Conservation (phyloP, 2,797 vertebrate genomes). For the Peromyscus melanophrys region DNA sequence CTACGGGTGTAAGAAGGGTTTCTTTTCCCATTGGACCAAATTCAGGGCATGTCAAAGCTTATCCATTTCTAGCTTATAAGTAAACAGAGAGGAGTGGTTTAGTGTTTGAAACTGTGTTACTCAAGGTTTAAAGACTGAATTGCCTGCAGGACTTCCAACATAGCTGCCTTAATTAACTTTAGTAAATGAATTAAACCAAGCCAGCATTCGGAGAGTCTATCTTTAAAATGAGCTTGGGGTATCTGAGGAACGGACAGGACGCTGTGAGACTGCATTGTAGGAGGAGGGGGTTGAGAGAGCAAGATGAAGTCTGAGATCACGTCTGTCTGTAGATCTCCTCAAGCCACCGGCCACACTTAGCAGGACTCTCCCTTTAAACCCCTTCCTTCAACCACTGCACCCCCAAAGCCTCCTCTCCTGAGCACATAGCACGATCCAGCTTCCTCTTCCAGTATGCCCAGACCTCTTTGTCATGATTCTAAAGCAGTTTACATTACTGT, state of each 20-base stretch:
- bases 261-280: no score
- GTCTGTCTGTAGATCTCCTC: background rate
- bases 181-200: constrained; percentile 50
- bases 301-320: background rate
- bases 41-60: background rate
- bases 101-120: constrained; percentile 52
- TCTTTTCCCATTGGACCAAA: constrained; percentile 24
- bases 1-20: background rate
- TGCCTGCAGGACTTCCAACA: constrained; percentile 55
- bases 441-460: background rate
- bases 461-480: background rate
- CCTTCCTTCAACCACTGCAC: background rate
- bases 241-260: background rate
- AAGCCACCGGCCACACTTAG: background rate
- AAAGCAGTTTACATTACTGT: background rate
- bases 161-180: constrained; percentile 62
- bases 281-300: background rate
- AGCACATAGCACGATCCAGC: background rate
- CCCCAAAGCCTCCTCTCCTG: background rate
- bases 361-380: background rate
- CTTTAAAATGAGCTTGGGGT: constrained; percentile 39
- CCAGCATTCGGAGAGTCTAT: background rate
- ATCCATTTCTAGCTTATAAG: constrained; percentile 22
- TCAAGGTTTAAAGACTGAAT: constrained; percentile 56
- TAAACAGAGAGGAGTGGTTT: constrained; percentile 37